A percentile compares a stretch with the other conserved stretches of the same genome.
phyloP scores from a whole-genome alignment of 2,797 vertebrate species.

The Mormyrus proboscirostris region DNA sequence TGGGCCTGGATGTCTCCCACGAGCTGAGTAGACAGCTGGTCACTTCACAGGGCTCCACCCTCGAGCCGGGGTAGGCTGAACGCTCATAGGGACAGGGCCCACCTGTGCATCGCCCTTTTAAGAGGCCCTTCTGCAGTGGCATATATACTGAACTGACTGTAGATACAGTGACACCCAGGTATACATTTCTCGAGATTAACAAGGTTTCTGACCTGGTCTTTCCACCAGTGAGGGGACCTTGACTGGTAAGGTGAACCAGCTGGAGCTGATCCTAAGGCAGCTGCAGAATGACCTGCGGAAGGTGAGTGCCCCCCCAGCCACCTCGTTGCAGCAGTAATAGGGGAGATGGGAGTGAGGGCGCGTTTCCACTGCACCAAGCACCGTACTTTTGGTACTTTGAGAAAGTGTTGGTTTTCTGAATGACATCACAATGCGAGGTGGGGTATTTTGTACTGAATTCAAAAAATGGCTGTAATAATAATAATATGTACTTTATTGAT shows the following conservation, averaged over 20 bases:
- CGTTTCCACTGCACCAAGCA: background rate
- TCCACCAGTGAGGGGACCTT: slow-evolving; percentile 58
- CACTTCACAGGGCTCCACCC: slow-evolving; percentile 53
- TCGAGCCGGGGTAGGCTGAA: slow-evolving; percentile 58
- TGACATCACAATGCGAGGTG: no score
- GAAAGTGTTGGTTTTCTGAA: background rate
- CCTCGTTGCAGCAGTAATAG: background rate
- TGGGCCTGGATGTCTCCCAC: slow-evolving; percentile 52
- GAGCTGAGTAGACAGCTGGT: slow-evolving; percentile 57
- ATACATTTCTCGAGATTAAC: background rate
- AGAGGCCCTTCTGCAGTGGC: background rate
- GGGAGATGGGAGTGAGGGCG: background rate
- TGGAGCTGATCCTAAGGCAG: slow-evolving; percentile 73
- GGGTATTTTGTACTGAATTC: no score
- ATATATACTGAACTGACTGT: background rate
- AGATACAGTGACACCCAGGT: background rate
- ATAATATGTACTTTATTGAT: no score
- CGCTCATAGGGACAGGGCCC: background rate
- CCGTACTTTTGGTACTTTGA: background rate
- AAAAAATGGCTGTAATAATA: no score
- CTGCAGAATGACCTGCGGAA: slow-evolving; percentile 74
- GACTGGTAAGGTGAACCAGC: slow-evolving; percentile 76
- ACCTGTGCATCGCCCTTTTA: background rate
- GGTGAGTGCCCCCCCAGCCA: slow-evolving; percentile 46
- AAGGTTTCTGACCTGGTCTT: background rate